A percentile compares a stretch with the other conserved stretches of the same genome.
Evolutionary conservation across 1,140 invertebrate species (phyloP).

Genomic region (Leucophenga varia): DNA sequence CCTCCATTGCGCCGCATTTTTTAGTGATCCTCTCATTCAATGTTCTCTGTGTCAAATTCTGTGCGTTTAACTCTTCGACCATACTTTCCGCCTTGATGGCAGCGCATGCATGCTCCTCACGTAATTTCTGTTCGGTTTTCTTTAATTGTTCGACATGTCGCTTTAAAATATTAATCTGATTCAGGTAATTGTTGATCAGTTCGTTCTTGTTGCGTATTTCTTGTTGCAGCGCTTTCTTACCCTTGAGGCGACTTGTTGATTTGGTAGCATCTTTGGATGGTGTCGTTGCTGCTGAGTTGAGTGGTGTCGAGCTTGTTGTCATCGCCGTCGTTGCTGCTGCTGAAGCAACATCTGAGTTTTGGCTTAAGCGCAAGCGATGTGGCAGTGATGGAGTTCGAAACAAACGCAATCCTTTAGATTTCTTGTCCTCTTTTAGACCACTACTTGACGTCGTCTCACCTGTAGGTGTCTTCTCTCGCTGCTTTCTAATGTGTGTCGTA

Average conservation of each 20-base stretch:
- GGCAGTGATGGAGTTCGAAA: slow-evolving; percentile 53
- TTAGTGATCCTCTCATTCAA: slow-evolving; percentile 37
- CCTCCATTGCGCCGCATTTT: no score
- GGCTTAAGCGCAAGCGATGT: slow-evolving; percentile 49
- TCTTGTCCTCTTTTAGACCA: slow-evolving; percentile 43
- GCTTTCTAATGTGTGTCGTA: no score
- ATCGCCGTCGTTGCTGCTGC: slow-evolving; percentile 11
- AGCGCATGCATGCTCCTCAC: slow-evolving; percentile 35
- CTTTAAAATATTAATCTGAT: slow-evolving; percentile 45
- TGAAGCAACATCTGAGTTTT: slow-evolving; percentile 20
- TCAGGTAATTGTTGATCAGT: slow-evolving; percentile 45
- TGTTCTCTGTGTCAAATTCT: slow-evolving; percentile 37
- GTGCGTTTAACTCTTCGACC: slow-evolving; percentile 32
- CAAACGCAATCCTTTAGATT: slow-evolving; percentile 45
- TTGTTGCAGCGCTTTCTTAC: slow-evolving; percentile 51
- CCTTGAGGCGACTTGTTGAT: slow-evolving; percentile 42
- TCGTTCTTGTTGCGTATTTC: slow-evolving; percentile 54
- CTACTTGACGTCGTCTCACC: no score
- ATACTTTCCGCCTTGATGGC: slow-evolving; percentile 35
- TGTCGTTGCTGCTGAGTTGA: slow-evolving; percentile 46
- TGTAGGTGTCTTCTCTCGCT: no score
- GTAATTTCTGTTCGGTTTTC: slow-evolving; percentile 40
- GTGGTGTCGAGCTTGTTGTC: slow-evolving; percentile 42
- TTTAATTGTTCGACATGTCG: slow-evolving; percentile 48
- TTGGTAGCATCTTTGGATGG: slow-evolving; percentile 47